Evolutionary conservation across 2,113 vertebrate genomes (phyloP), one percentile per base, ranked within the genome.

Genomic region (Cyanoramphus novaezelandiae): DNA sequence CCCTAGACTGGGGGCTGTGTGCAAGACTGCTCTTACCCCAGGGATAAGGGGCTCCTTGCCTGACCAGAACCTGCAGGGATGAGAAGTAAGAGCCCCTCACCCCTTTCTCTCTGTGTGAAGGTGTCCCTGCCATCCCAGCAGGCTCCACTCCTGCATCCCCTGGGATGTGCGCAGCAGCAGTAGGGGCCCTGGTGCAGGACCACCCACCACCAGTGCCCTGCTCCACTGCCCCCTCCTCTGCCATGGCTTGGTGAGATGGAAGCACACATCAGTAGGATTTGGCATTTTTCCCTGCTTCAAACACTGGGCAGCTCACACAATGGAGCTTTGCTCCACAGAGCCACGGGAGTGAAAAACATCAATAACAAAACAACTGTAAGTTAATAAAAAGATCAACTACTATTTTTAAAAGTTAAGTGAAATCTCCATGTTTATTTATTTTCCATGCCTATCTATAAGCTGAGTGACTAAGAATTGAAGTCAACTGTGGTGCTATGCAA

Each of bases 291-390:
- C 63, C 37, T 13, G 25, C 84, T 60, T 27, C 4, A 1, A 10
- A 28, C 20, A 12, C 20, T 6, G 2, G 11, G 25, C 39, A 70
- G 23, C 11, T 10, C 3, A 3, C 69, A 7, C 28, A 10, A 12
- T 3, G 4, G 23, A 46, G 28, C 28, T 28, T 28, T 0, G 1
- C 13, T 9, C 41, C 1, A 1, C 20, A 59, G 57, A 59, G 4
- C 16, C 29, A 8, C 0, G 1, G 41, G 31, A 49, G 11, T 18
- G 37, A 9, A 43, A 83, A 52, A 18, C 41, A 25, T 16, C 17
- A 35, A 27, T 10, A 14, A 7, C 33, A 37, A 19, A 55, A 20
- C 8, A 7, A 19, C 20, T 39, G 1, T 7, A 31, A 52, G 23
- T n/a, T 16, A 33, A 47, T 31, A 25, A 43, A 5, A 43, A 49